A percentile compares a stretch with the other conserved stretches of the same genome.
phyloP scores from a whole-genome alignment of 2,888 invertebrate species.

The Euplexia lucipara region DNA sequence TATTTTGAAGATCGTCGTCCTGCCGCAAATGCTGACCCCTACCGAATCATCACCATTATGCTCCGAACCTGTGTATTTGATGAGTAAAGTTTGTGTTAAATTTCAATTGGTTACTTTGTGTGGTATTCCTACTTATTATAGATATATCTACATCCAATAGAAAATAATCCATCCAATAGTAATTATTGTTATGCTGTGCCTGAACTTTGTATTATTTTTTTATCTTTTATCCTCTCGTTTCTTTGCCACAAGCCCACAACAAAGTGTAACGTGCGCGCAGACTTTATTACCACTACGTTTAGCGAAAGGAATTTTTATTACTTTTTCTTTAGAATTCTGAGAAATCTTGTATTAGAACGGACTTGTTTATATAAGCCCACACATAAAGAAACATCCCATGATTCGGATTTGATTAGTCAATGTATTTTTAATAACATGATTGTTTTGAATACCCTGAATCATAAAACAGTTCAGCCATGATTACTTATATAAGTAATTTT shows the following conservation, averaged over 20 bases:
- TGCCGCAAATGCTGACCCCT: conserved; percentile 97
- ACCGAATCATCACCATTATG: conserved; percentile 95
- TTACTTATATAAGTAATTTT: background rate
- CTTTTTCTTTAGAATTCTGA: conserved; percentile 42
- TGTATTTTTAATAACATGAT: conserved; percentile 10
- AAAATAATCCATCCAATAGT: conserved; percentile 9
- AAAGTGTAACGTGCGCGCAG: conserved; percentile 6
- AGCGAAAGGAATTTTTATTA: conserved; percentile 44
- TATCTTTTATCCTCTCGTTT: conserved; percentile 16
- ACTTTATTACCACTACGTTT: conserved; percentile 39
- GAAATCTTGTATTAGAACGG: conserved; percentile 31
- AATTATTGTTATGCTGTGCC: conserved; percentile 14
- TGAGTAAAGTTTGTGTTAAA: conserved; percentile 88
- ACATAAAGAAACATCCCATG: conserved; percentile 20
- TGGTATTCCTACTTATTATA: background rate
- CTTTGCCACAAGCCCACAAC: conserved; percentile 20
- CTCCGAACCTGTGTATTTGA: conserved; percentile 96
- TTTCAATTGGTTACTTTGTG: background rate
- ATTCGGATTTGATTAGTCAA: conserved; percentile 38
- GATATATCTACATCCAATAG: background rate
- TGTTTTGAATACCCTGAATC: background rate
- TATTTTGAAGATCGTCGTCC: conserved; percentile 98
- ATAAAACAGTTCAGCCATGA: background rate
- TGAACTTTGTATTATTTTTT: conserved; percentile 29
- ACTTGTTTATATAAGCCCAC: conserved; percentile 38